phyloP scores from a whole-genome alignment of 2,113 vertebrate species.

The rabbit (Oryctolagus cuniculus) region DNA sequence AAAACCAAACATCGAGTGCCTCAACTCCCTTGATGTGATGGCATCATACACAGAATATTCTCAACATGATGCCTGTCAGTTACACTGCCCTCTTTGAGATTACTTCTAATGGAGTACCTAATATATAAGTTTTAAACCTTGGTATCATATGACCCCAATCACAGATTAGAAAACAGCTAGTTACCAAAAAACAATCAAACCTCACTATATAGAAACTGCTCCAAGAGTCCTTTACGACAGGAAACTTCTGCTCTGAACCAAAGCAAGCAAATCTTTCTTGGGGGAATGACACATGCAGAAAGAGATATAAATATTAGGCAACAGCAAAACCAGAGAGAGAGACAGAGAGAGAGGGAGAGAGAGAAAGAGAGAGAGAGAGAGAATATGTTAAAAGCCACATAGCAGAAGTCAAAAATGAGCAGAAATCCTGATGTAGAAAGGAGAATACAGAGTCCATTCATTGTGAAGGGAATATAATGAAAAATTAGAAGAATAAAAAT shows the following conservation, averaged over 20 bases:
- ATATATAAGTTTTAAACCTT: background rate
- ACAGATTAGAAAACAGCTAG: conserved; percentile 6
- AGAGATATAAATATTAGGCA: background rate
- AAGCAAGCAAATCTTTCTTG: conserved; percentile 9
- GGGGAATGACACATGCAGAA: background rate
- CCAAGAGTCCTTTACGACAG: background rate
- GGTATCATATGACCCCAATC: background rate
- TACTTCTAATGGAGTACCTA: background rate
- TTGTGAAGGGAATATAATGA: conserved; percentile 27
- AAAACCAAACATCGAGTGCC: conserved; percentile 1
- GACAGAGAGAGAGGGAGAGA: conserved; percentile 8
- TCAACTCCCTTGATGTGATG: background rate
- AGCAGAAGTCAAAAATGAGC: background rate
- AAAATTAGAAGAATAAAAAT: conserved; percentile 45
- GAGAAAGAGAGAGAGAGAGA: conserved; percentile 35
- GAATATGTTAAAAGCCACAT: background rate
- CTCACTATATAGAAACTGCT: background rate
- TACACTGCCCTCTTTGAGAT: conserved; percentile 15
- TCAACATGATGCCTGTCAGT: background rate
- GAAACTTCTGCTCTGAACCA: conserved; percentile 11
- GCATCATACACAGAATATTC: background rate
- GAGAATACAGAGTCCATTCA: background rate
- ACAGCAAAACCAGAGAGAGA: conserved; percentile 35
- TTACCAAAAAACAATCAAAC: conserved; percentile 40
- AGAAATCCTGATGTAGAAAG: conserved; percentile 26